These are phyloP conservation scores for Habropoda laboriosa DNA, from an alignment of 1,140 invertebrate species.

Conservation along the genomic window DNA sequence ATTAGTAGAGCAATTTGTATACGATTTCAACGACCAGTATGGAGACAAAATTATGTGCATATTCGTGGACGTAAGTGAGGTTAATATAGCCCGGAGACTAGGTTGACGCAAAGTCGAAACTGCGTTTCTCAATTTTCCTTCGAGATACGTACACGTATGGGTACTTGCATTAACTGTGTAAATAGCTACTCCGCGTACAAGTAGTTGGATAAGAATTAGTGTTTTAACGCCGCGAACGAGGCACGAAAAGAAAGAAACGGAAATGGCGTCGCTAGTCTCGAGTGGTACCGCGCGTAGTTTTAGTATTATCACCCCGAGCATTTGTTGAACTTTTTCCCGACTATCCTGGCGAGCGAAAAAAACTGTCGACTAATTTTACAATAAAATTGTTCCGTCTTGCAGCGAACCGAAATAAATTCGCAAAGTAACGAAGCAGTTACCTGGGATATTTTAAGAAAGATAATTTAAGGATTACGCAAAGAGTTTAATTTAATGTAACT, in stretches of 20 bases:
- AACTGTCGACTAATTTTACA: too few relatives aligned
- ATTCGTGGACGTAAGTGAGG: constrained; percentile 65
- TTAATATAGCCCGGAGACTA: constrained; percentile 66
- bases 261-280: constrained; percentile 52
- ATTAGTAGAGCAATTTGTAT: constrained; percentile 57
- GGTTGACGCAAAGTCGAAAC: constrained; percentile 62
- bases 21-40: constrained; percentile 49
- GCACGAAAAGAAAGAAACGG: constrained; percentile 51
- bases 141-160: constrained; percentile 60
- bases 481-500: too few relatives aligned
- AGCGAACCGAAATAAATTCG: too few relatives aligned
- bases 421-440: too few relatives aligned
- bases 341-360: neutral
- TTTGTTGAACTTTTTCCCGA: constrained; percentile 13
- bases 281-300: constrained; percentile 59
- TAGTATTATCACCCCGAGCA: too few relatives aligned
- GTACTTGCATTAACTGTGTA: constrained; percentile 78
- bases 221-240: constrained; percentile 63
- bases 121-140: constrained; percentile 33
- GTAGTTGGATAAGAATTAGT: constrained; percentile 73
- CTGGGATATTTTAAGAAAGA: too few relatives aligned
- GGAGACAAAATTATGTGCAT: constrained; percentile 52
- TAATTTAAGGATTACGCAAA: too few relatives aligned
- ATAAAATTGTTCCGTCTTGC: too few relatives aligned
- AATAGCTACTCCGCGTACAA: constrained; percentile 73